Evolutionary conservation across 2,888 invertebrate genomes (phyloP).

Genomic region (Callosobruchus maculatus): DNA sequence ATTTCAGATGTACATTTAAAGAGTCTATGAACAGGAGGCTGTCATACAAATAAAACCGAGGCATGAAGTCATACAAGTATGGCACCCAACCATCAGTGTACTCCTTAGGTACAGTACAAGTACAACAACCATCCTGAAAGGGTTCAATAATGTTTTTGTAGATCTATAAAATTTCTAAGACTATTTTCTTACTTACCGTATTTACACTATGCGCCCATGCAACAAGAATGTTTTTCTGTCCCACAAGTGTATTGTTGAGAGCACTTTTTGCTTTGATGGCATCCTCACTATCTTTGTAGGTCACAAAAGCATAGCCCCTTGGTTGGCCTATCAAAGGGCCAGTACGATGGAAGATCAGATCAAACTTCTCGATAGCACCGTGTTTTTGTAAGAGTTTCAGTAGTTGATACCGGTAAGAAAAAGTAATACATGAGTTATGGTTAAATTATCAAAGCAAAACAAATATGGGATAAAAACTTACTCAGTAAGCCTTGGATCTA

Average conservation of each 20-base stretch:
- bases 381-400: conserved; percentile 94
- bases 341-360: conserved; percentile 89
- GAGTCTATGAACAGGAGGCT: too few relatives aligned
- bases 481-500: conserved; percentile 89
- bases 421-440: conserved; percentile 11
- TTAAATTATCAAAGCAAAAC: background rate
- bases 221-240: conserved; percentile 72
- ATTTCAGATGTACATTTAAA: too few relatives aligned
- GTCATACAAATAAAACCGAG: too few relatives aligned
- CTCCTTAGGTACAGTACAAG: too few relatives aligned
- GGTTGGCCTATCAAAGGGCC: conserved; percentile 87
- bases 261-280: conserved; percentile 69
- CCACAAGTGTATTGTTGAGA: conserved; percentile 71
- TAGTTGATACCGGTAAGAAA: conserved; percentile 82
- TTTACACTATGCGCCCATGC: conserved; percentile 76
- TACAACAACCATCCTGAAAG: too few relatives aligned
- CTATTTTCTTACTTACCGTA: conserved; percentile 50
- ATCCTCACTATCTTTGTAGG: conserved; percentile 64
- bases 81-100: too few relatives aligned
- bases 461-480: conserved; percentile 56
- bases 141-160: too few relatives aligned
- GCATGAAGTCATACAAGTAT: too few relatives aligned
- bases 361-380: conserved; percentile 92
- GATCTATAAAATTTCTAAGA: too few relatives aligned
- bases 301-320: conserved; percentile 91